A percentile compares a stretch with the other conserved stretches of the same genome.
Evolutionary conservation across 2,888 invertebrate genomes (phyloP).

Genomic region (Chrysomela aeneicollis): DNA sequence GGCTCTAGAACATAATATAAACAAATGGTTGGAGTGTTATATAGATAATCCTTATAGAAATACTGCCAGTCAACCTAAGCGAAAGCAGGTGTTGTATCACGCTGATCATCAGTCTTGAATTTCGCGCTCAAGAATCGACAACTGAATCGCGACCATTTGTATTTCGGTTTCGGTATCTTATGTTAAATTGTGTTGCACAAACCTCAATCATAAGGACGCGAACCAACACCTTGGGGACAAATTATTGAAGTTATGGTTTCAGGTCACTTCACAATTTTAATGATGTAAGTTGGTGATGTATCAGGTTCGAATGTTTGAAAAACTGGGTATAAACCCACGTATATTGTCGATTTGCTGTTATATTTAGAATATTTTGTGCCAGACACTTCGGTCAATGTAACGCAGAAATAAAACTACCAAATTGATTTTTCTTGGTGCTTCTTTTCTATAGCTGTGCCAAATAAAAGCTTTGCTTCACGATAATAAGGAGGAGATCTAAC

Average conservation of each 20-base stretch:
- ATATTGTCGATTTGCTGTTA: not conserved
- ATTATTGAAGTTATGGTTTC: not conserved
- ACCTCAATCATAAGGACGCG: not conserved
- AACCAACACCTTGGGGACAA: not conserved
- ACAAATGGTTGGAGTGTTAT: slow-evolving; percentile 37
- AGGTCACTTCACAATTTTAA: not conserved
- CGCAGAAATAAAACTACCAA: too few species aligned
- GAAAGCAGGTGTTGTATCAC: slow-evolving; percentile 35
- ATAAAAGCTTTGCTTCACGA: too few species aligned
- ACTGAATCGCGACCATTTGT: not conserved
- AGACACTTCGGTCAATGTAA: not conserved
- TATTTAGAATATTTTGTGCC: not conserved
- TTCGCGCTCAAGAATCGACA: slow-evolving; percentile 20
- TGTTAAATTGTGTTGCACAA: not conserved
- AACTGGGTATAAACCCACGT: not conserved
- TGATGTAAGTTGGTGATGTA: not conserved
- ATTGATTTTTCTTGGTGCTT: too few species aligned
- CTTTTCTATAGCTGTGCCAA: too few species aligned
- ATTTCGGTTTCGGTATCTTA: not conserved
- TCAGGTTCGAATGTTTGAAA: not conserved
- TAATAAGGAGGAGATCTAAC: too few species aligned
- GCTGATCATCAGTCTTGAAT: slow-evolving; percentile 21
- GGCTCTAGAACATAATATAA: slow-evolving; percentile 32
- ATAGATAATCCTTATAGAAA: slow-evolving; percentile 35
- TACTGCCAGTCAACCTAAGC: slow-evolving; percentile 36